Base-by-base conservation (phyloP, 2,888 invertebrate species). In the Drosophila limbata region DNA sequence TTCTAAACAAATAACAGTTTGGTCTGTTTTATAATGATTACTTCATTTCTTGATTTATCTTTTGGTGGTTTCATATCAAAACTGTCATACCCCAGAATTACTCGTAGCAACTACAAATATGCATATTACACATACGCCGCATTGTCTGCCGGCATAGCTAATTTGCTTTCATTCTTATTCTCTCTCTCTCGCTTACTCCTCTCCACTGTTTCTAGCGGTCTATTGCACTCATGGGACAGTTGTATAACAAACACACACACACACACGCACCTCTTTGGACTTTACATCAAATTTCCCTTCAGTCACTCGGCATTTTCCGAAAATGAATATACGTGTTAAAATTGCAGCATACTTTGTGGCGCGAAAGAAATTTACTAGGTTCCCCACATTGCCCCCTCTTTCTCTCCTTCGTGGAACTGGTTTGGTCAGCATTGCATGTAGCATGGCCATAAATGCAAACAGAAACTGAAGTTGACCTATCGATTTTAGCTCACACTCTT, bases 111-210 rank as follows among this genome's bases (percentile, higher is more conserved):
- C 42, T 13, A 64, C 55, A 48, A 13, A 47, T 28, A 28, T 45
- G 10, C 19, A 53, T 63, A 79, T 84, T 31, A 68, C 76, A 21
- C 74, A 79, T 82, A 77, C 85, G 83, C 70, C 73, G 64, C 79
- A 48, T 76, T 65, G 84, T 75, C 82, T 69, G 79, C 57, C 79
- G 66, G 64, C 69, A 44, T 40, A 42, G 2, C 10, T 31, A 10
- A 17, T 59, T 42, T 37, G 25, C 13, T 17, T 17, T 11, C 17
- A 10, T 28, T 31, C 31, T 55, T 4, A 15, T n/a, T 13, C 15
- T 47, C 33, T 61, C 17, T 39, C 2, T 11, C 40, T 13, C 15
- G 4, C 13, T 35, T 6, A 8, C 17, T 40, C 40, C 19, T n/a
- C 52, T 25, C 15, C 31, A 19, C 33, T 35, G 10, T 51, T 15